Evolutionary conservation across 2,888 invertebrate genomes (phyloP).

Genomic region (Antheraea yamamai): DNA sequence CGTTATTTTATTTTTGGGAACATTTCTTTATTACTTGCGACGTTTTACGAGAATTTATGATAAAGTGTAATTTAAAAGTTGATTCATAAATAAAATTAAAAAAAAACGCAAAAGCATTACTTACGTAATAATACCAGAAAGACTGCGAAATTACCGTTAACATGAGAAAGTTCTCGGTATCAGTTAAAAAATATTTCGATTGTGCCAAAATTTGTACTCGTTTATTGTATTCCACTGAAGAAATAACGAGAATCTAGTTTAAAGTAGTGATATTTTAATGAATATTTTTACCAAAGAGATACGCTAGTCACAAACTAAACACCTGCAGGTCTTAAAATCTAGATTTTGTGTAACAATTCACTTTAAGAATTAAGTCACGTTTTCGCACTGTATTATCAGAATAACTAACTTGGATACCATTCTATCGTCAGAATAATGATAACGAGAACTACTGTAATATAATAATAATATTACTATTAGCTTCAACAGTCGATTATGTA

Average conservation of each 20-base stretch:
- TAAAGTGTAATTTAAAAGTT: no score
- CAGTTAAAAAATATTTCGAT: no score
- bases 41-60: no score
- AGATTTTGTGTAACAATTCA: slow-evolving; percentile 12
- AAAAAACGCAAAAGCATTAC: no score
- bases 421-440: slow-evolving; percentile 10
- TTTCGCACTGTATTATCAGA: slow-evolving; percentile 9
- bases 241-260: not conserved
- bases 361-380: slow-evolving; percentile 14
- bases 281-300: not conserved
- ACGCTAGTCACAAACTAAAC: slow-evolving; percentile 5
- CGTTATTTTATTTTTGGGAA: no score
- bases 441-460: not conserved
- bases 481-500: not conserved
- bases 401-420: not conserved
- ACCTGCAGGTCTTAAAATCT: slow-evolving; percentile 12
- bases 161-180: no score
- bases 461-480: not conserved
- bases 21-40: no score
- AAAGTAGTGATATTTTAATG: not conserved
- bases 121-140: no score
- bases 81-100: no score
- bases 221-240: no score
- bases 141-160: no score
- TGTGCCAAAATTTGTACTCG: no score